A percentile compares a stretch with the other conserved stretches of the same genome.
phyloP scores from a whole-genome alignment of 1,140 invertebrate species.

The Drosophila triauraria region DNA sequence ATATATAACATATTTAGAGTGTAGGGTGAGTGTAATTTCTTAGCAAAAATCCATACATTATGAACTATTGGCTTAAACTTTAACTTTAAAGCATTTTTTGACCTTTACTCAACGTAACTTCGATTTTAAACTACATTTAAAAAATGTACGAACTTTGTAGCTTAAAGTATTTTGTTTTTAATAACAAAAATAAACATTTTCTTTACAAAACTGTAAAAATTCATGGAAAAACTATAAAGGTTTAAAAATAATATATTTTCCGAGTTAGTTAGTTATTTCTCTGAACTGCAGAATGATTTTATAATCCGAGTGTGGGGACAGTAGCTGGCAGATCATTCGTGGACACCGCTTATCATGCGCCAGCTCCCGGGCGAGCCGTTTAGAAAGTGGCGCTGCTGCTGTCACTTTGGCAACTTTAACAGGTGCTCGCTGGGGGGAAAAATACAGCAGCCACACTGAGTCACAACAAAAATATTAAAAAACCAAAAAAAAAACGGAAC shows the following conservation, averaged over 20 bases:
- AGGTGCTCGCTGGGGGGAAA: slow-evolving; percentile 65
- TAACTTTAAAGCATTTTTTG: no score
- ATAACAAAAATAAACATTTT: background rate
- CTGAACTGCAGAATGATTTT: background rate
- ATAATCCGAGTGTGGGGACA: background rate
- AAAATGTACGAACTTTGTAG: background rate
- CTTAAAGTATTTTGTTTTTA: background rate
- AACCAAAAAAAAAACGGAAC: slow-evolving; percentile 18
- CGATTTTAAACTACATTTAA: background rate
- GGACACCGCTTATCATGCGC: slow-evolving; percentile 60
- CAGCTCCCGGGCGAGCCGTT: slow-evolving; percentile 63
- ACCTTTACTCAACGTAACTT: no score
- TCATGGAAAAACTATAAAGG: background rate
- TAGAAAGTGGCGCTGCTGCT: slow-evolving; percentile 57
- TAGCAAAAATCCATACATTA: no score
- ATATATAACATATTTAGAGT: no score
- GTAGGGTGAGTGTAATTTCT: no score
- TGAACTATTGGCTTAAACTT: no score
- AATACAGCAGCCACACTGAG: slow-evolving; percentile 14
- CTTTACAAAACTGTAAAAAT: background rate
- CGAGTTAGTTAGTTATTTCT: no score
- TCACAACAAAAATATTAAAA: slow-evolving; percentile 13
- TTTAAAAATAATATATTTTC: background rate
- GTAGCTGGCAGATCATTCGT: slow-evolving; percentile 38
- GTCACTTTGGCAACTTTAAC: slow-evolving; percentile 68